Evolutionary conservation across 2,888 invertebrate genomes (phyloP), one percentile per base, ranked within the genome.

Genomic region (Eupithecia dodoneata): DNA sequence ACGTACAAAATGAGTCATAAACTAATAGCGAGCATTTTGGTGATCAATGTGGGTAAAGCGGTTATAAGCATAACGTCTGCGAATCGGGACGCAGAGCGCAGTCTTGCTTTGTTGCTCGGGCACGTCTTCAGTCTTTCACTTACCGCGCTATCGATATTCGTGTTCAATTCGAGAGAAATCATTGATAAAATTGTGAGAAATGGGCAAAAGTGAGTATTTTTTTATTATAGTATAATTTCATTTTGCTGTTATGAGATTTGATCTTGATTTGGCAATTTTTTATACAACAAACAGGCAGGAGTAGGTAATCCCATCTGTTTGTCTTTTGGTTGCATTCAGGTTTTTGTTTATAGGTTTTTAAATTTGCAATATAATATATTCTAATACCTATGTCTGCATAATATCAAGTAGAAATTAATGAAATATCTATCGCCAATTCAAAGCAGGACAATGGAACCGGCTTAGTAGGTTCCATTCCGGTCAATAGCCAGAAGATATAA

Each of bases 121-220:
- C 78, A 78, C 78, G 78, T 76, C 76, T 76, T 63, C 63, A 12
- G 65, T 65, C 52, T 71, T 63, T 70, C 73, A 47, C 73, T 52
- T 73, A 63, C 72, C 71, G 76, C 69, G 71, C 45, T 69, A 70
- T 70, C 70, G 67, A 45, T 69, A 69, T n/a, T 44, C 44, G 44
- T 44, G n/a, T 45, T 70, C 15, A 41, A 65, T 69, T 9, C 67
- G n/a, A 45, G 15, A 69, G 44, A 15, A 45, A 45, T n/a, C 44
- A 10, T n/a, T 69, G 67, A 47, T 70, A 47, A 73, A 74, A 52
- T 45, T n/a, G 73, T 71, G 73, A 78, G 83, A 75, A 52, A 87
- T 87, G 87, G 86, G 73, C 2, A 87, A 87, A 85, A 74, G 88
- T 87, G 73, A 86, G 87, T 73, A 59, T 3, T 52, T 75, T 75